These are phyloP conservation scores for Palythoa caribaeorum DNA, from an alignment of 92 coral and sea anemone genomes.

Conservation along the genomic window DNA sequence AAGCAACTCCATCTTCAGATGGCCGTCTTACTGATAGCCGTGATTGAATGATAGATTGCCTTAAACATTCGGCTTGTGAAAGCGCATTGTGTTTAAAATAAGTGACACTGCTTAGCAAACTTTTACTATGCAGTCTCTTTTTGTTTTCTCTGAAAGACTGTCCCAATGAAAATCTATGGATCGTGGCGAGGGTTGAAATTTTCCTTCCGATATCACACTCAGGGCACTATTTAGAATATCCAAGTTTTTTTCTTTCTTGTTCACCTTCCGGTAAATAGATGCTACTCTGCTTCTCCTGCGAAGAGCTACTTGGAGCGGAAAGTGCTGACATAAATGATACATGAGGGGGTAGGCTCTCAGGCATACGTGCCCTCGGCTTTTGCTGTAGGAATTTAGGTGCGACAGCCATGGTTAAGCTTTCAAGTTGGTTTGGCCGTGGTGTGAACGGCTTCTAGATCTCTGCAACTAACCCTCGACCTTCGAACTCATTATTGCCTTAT, in stretches of 20 bases:
- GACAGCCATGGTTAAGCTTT: too few species aligned
- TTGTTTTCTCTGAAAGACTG: too few species aligned
- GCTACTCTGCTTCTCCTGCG: conserved; percentile 54
- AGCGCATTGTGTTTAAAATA: neutral
- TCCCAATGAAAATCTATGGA: neutral
- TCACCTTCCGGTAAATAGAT: conserved; percentile 63
- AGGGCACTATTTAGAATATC: neutral
- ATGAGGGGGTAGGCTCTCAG: too few species aligned
- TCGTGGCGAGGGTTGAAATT: neutral
- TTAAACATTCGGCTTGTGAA: neutral
- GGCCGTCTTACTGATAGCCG: neutral
- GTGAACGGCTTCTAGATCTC: too few species aligned
- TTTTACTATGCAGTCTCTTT: neutral
- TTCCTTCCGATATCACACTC: neutral
- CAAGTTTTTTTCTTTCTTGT: neutral
- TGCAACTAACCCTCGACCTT: too few species aligned
- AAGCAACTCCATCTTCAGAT: too few species aligned
- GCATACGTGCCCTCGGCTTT: too few species aligned
- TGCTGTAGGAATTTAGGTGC: too few species aligned
- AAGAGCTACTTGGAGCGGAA: conserved; percentile 62
- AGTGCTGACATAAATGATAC: conserved; percentile 60
- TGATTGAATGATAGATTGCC: neutral
- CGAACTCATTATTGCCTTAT: too few species aligned
- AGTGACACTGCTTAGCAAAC: neutral
- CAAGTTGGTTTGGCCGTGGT: too few species aligned